Percentiles rank a stretch among this genome's conserved stretches.
Conservation (phyloP, 2,797 vertebrate genomes). For the Pogoniulus pusillus region DNA sequence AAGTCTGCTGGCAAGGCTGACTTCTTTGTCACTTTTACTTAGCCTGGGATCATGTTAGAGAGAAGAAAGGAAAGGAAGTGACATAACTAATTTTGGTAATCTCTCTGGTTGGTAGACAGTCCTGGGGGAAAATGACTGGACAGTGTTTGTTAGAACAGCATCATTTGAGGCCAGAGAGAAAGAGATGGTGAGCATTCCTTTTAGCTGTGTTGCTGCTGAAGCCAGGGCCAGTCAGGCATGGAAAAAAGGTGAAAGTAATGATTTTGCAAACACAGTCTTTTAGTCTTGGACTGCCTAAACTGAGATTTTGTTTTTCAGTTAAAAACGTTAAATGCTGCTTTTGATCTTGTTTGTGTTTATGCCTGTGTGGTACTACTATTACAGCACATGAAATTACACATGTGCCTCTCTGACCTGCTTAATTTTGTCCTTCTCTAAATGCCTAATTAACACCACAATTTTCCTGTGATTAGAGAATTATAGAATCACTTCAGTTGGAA, state of each 20-base stretch:
- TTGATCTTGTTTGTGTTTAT: rapidly evolving
- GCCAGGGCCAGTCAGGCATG: not conserved
- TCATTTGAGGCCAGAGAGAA: not conserved
- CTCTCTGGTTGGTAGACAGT: not conserved
- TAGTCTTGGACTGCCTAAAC: not conserved
- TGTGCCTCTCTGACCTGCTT: not conserved
- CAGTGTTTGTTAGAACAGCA: not conserved
- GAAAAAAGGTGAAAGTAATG: not conserved
- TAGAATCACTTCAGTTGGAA: too few relatives aligned
- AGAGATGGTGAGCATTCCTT: not conserved
- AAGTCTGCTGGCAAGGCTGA: not conserved
- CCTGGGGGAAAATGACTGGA: not conserved
- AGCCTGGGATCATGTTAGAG: not conserved
- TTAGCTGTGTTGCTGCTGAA: not conserved
- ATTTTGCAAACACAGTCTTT: not conserved
- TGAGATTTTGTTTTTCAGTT: not conserved
- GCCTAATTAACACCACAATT: not conserved
- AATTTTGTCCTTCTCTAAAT: not conserved
- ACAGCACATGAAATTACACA: not conserved
- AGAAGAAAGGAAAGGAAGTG: slow-evolving; percentile 48
- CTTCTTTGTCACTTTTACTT: slow-evolving; percentile 4
- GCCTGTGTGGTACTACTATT: not conserved
- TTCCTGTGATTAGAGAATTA: not conserved
- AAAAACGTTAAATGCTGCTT: not conserved
- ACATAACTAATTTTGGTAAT: slow-evolving; percentile 46